Percentiles rank a stretch among this genome's conserved stretches.
These are phyloP conservation scores for Rhodinocichla rosea DNA, from an alignment of 2,113 vertebrate genomes.

Conservation along the genomic window DNA sequence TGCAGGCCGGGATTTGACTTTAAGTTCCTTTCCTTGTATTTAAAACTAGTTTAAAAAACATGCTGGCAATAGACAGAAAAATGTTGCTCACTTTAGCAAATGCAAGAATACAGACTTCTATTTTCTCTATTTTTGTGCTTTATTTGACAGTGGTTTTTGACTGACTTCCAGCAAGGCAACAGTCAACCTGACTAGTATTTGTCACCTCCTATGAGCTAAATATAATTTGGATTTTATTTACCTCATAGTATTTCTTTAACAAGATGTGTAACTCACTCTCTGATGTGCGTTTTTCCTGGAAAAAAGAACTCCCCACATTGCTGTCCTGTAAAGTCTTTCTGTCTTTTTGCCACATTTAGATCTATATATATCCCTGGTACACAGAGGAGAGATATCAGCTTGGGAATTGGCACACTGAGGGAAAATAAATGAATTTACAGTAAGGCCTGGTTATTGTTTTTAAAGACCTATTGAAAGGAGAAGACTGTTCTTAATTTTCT, in stretches of 20 bases:
- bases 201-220: constrained; percentile 37
- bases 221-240: constrained; percentile 47
- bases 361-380: constrained; percentile 41
- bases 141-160: constrained; percentile 3
- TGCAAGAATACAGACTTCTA: not conserved
- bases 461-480: constrained; percentile 62
- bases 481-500: constrained; percentile 58
- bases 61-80: not conserved
- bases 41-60: not conserved
- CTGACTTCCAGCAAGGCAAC: constrained; percentile 9
- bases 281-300: constrained; percentile 12
- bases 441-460: constrained; percentile 64
- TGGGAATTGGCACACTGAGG: constrained; percentile 23
- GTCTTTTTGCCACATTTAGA: constrained; percentile 1
- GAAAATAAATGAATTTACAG: constrained; percentile 66
- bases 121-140: not conserved
- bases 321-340: constrained; percentile 27
- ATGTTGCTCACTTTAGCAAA: not conserved
- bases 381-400: constrained; percentile 24
- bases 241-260: constrained; percentile 27
- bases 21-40: not conserved
- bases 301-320: not conserved
- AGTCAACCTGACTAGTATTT: constrained; percentile 6
- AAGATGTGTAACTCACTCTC: not conserved
- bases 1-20: not conserved